Evolutionary conservation across 2,797 vertebrate genomes (phyloP), one percentile per base, ranked within the genome.

Genomic region (Acropternis orthonyx): DNA sequence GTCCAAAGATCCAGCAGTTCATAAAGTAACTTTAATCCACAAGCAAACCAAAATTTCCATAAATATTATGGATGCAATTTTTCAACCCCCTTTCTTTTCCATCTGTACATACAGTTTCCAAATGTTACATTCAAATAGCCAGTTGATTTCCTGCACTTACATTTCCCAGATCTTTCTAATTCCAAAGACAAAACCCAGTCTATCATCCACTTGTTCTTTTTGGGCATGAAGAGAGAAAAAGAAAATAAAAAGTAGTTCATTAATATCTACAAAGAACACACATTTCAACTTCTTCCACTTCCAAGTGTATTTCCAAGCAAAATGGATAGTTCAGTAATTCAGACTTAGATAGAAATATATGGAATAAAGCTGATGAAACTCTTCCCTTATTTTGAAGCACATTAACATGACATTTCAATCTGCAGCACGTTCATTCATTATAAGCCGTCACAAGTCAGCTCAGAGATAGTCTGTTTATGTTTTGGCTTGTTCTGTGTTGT

Each of bases 291-390:
- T 84, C 34, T 71, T 37, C 17, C 27, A 69, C n/a, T 92, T 93
- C 41, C 27, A 84, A 84, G 48, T 23, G 22, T 55, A 88, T 69
- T 89, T 74, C 48, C 88, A 93, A 94, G 69, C 30, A 93, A 92
- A 90, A 93, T 44, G 36, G 54, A 71, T 43, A 66, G 32, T 46
- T 92, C 76, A 41, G 21, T 68, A 77, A 49, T 72, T 84, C 82
- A 91, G 72, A 58, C 9, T 75, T 10, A 61, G 85, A 66, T 24
- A 72, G 36, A 92, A 92, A 83, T 62, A 76, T 4, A 59, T 32
- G 81, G 46, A 89, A 90, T 51, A 90, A 92, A 94, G 61, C 22
- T 48, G 48, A 86, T 78, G 52, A 85, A 93, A 79, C 14, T 76
- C 12, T 74, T 85, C 79, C 18, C 21, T 84, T 95, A 63, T 58